Evolutionary conservation across 2,113 vertebrate genomes (phyloP).

Genomic region (Cephalopterus ornatus): DNA sequence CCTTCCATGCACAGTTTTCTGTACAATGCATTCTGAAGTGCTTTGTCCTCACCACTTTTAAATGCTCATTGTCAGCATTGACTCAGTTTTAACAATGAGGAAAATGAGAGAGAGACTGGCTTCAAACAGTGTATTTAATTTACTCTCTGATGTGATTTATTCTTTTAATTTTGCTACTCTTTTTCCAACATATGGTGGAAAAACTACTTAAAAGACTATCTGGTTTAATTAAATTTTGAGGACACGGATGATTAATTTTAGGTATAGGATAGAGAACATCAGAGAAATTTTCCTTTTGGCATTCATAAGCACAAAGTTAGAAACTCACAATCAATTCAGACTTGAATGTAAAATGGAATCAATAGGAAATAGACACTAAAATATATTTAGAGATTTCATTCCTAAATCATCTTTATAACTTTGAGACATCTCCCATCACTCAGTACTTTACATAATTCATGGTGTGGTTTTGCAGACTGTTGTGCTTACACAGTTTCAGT

Average conservation of each 20-base stretch:
- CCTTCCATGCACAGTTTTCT: background rate
- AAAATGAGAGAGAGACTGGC: background rate
- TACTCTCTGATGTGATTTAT: constrained; percentile 45
- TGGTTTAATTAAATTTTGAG: constrained; percentile 61
- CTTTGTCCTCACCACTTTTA: background rate
- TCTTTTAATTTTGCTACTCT: constrained; percentile 51
- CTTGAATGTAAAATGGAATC: background rate
- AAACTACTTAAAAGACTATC: constrained; percentile 47
- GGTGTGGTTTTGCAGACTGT: background rate
- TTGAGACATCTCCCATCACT: background rate
- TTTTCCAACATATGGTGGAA: constrained; percentile 37
- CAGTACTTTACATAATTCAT: background rate
- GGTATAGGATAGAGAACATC: constrained; percentile 22
- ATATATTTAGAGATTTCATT: background rate
- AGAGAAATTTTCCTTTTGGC: constrained; percentile 16
- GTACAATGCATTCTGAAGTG: background rate
- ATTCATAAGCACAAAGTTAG: background rate
- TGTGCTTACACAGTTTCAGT: background rate
- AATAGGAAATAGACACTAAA: background rate
- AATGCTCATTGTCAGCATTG: background rate
- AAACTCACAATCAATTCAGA: background rate
- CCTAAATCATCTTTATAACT: background rate
- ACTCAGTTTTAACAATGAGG: constrained; percentile 10
- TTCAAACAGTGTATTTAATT: constrained; percentile 33
- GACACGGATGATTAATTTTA: constrained; percentile 19